These are phyloP conservation scores for Escarpia spicata DNA, from an alignment of 2,888 invertebrate species.

Conservation along the genomic window DNA sequence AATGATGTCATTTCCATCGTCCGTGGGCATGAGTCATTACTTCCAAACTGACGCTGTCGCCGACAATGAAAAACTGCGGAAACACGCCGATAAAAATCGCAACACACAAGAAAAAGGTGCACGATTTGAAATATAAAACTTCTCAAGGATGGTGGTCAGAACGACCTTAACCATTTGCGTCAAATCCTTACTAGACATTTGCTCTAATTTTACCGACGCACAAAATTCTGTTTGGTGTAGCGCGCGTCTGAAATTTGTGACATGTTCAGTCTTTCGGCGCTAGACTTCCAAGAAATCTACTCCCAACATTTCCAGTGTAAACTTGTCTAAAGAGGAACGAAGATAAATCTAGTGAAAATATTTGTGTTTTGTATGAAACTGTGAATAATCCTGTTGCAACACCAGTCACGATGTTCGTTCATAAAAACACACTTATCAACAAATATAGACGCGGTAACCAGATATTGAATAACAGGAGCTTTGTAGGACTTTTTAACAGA, in stretches of 20 bases:
- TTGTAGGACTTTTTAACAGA: no score
- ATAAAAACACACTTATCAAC: background rate
- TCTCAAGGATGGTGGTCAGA: background rate
- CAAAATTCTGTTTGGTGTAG: background rate
- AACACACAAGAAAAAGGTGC: background rate
- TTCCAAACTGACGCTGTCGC: background rate
- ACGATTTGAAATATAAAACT: background rate
- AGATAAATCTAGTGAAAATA: background rate
- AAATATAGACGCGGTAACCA: no score
- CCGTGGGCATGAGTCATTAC: background rate
- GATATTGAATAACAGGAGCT: no score
- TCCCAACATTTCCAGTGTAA: background rate
- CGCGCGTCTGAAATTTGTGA: background rate
- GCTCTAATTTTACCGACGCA: background rate
- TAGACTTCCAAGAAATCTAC: background rate
- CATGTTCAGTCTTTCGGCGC: background rate
- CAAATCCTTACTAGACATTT: background rate
- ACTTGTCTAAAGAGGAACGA: background rate
- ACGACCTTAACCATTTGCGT: background rate
- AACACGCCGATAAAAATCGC: conserved; percentile 10
- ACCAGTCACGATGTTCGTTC: background rate
- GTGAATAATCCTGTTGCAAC: background rate
- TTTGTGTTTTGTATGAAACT: no score
- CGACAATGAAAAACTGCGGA: background rate
- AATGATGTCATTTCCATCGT: no score